phyloP scores from a whole-genome alignment of 1,140 invertebrate genomes.

The Zaprionus taronus region DNA sequence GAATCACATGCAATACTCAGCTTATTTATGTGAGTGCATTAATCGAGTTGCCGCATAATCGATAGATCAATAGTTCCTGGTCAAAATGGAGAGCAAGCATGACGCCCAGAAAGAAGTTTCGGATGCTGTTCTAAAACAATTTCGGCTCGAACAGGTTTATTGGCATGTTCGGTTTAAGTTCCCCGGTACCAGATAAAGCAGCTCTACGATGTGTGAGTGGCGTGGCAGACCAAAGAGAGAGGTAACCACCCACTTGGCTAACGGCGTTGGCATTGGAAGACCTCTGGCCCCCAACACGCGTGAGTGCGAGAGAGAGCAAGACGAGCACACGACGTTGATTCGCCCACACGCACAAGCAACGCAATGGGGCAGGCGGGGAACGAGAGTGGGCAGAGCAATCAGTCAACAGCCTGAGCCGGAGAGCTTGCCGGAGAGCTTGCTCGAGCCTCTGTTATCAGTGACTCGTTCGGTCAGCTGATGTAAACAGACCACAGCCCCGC shows the following conservation, averaged over 20 bases:
- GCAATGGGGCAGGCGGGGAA: neutral
- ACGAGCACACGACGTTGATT: constrained; percentile 56
- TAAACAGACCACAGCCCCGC: constrained; percentile 18
- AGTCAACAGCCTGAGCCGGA: constrained; percentile 8
- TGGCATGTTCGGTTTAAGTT: neutral
- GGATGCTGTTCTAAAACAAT: neutral
- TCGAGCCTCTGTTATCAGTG: neutral
- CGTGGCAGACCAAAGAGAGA: neutral
- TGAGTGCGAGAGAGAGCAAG: neutral
- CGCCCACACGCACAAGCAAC: constrained; percentile 40
- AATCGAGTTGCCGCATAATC: neutral
- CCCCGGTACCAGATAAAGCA: no score
- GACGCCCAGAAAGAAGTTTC: no score
- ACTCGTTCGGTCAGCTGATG: constrained; percentile 22
- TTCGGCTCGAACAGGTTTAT: neutral
- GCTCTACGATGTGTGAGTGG: neutral
- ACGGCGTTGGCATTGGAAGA: constrained; percentile 11
- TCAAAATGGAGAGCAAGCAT: neutral
- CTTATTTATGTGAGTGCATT: neutral
- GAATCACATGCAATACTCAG: neutral
- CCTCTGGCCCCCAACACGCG: neutral
- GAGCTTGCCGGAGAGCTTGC: neutral
- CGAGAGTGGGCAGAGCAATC: neutral
- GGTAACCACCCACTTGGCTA: constrained; percentile 4
- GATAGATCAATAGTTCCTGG: neutral